Evolutionary conservation across 2,113 vertebrate genomes (phyloP).

Genomic region (Apeltes quadracus): DNA sequence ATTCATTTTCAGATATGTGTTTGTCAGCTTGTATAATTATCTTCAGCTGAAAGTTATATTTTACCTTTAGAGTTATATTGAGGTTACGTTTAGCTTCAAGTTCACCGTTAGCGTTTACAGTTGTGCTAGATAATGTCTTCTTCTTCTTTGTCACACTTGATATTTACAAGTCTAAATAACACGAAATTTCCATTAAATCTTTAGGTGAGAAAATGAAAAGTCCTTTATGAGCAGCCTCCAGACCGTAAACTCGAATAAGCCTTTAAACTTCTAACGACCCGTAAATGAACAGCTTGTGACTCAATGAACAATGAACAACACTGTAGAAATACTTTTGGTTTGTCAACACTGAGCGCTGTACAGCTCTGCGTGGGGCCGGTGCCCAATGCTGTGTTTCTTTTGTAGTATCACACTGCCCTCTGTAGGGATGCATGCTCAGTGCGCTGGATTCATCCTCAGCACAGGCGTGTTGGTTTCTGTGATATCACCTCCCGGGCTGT

Average conservation of each 20-base stretch:
- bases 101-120: not conserved
- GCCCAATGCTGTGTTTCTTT: constrained; percentile 4
- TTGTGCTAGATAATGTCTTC: not conserved
- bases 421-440: constrained; percentile 42
- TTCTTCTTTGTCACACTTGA: not conserved
- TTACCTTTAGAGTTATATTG: constrained; percentile 3
- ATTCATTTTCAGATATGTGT: not conserved
- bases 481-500: constrained; percentile 21
- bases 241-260: not conserved
- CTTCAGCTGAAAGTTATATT: not conserved
- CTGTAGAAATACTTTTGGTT: not conserved
- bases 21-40: not conserved
- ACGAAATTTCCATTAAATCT: not conserved
- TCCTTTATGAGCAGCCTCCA: not conserved
- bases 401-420: constrained; percentile 72
- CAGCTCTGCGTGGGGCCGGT: not conserved
- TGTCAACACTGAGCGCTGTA: not conserved
- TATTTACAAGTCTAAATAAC: not conserved
- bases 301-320: not conserved
- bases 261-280: not conserved
- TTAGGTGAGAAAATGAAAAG: not conserved
- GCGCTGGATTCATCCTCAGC: not conserved
- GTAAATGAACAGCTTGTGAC: not conserved
- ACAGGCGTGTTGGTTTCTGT: constrained; percentile 4
- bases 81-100: not conserved